A percentile compares a stretch with the other conserved stretches of the same genome.
These are phyloP conservation scores for Leptinotarsa juncta DNA, from an alignment of 2,888 invertebrate species.

Conservation along the genomic window DNA sequence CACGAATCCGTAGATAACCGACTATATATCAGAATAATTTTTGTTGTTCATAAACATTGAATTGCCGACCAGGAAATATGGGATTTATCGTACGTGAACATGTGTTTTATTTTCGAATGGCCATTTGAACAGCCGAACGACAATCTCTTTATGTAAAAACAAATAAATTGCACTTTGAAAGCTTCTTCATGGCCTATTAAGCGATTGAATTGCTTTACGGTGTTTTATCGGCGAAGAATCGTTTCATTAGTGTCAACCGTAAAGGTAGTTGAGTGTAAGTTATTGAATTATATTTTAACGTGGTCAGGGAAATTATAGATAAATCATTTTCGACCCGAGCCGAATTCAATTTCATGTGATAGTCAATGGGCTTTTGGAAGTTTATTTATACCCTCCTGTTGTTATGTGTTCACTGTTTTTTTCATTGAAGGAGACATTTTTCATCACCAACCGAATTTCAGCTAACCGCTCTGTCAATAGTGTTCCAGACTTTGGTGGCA, in stretches of 20 bases:
- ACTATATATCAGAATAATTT: slow-evolving; percentile 13
- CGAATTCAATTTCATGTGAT: background rate
- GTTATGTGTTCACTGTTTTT: too few relatives aligned
- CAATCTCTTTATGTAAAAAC: slow-evolving; percentile 10
- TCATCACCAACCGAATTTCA: too few relatives aligned
- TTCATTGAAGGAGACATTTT: too few relatives aligned
- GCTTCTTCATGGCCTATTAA: slow-evolving; percentile 14
- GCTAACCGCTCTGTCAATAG: too few relatives aligned
- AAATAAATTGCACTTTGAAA: slow-evolving; percentile 13
- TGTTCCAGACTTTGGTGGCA: too few relatives aligned
- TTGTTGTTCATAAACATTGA: slow-evolving; percentile 9
- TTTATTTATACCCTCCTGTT: too few relatives aligned
- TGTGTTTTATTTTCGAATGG: background rate
- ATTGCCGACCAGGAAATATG: background rate
- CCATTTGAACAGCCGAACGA: slow-evolving; percentile 17
- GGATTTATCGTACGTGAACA: slow-evolving; percentile 10
- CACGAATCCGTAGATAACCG: slow-evolving; percentile 8
- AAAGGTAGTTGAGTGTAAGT: background rate
- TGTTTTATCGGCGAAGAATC: background rate
- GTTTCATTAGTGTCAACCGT: slow-evolving; percentile 11
- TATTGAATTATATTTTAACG: background rate
- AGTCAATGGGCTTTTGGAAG: background rate
- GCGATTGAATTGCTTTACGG: slow-evolving; percentile 12
- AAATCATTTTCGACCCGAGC: background rate
- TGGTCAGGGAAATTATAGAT: background rate